Conservation (phyloP, 2,113 vertebrate species). For the Chaenocephalus aceratus region DNA sequence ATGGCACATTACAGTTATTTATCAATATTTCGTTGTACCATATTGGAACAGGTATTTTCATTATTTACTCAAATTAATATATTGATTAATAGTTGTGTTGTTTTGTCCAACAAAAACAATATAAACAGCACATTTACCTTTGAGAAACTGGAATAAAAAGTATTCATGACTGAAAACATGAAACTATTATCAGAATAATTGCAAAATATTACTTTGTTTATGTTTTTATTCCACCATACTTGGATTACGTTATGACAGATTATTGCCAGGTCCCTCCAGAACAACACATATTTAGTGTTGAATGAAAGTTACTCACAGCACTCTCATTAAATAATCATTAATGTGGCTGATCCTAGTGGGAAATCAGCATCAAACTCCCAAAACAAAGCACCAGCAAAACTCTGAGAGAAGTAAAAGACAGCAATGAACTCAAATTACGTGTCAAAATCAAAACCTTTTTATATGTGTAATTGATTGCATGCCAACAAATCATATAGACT, state of each 20-base stretch:
- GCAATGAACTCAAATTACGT: background rate
- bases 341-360: background rate
- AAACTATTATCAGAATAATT: background rate
- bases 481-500: background rate
- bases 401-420: background rate
- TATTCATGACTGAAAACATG: background rate
- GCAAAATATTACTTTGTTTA: too few species aligned
- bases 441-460: background rate
- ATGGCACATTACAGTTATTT: background rate
- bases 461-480: background rate
- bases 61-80: background rate
- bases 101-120: background rate
- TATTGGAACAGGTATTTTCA: background rate
- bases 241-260: background rate
- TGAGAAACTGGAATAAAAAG: background rate
- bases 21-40: background rate
- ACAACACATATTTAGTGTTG: background rate
- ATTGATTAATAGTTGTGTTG: too few species aligned
- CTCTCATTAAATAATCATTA: slow-evolving; percentile 8
- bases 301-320: slow-evolving; percentile 2
- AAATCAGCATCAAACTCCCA: background rate
- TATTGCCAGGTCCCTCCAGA: background rate
- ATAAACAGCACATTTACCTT: background rate
- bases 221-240: too few species aligned
- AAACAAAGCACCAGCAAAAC: background rate